Percentiles rank a stretch among this genome's conserved stretches.
phyloP scores from a whole-genome alignment of 2,888 invertebrate species.

The Cancer borealis region DNA sequence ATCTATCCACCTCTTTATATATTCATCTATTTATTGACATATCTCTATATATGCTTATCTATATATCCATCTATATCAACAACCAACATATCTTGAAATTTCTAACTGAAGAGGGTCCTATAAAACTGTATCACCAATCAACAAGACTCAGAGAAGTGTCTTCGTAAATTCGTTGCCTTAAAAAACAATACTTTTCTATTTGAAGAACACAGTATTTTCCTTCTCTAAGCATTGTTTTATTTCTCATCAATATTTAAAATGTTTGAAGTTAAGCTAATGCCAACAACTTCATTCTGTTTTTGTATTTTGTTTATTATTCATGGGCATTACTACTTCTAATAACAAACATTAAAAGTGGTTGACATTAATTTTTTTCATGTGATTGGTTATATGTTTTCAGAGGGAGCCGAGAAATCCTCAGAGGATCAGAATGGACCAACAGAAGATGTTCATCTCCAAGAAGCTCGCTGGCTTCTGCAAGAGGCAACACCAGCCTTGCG shows the following conservation, averaged over 20 bases:
- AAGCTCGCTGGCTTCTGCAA: constrained; percentile 38
- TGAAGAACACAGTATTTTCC: no score
- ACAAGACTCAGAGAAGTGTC: neutral
- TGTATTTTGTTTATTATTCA: neutral
- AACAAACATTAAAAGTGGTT: neutral
- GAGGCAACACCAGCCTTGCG: constrained; percentile 38
- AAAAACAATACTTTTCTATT: no score
- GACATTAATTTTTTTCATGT: neutral
- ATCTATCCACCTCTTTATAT: no score
- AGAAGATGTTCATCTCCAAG: neutral
- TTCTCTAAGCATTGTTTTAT: no score
- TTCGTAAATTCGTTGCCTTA: neutral
- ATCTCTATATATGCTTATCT: neutral
- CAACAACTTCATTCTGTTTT: neutral
- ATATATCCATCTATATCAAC: neutral
- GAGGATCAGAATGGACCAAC: neutral
- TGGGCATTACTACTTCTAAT: neutral
- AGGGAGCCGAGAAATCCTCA: neutral
- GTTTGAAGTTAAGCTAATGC: no score
- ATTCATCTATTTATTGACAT: neutral
- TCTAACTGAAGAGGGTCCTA: neutral
- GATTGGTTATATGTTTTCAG: neutral
- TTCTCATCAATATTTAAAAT: no score
- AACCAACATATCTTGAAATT: neutral
- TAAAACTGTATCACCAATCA: neutral